Conservation (phyloP, 2,113 vertebrate genomes). For the Rhynchopsitta pachyrhyncha region DNA sequence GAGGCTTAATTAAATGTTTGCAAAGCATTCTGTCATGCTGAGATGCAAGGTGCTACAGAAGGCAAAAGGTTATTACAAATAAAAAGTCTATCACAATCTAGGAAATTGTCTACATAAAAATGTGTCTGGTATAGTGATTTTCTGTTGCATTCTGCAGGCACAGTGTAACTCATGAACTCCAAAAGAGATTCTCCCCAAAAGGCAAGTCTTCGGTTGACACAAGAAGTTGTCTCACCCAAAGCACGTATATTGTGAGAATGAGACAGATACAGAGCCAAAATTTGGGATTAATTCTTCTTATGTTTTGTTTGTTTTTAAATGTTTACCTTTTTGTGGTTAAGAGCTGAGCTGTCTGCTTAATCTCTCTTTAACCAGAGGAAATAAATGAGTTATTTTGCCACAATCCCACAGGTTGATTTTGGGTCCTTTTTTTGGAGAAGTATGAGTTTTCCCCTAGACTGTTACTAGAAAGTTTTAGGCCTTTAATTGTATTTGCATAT, state of each 20-base stretch:
- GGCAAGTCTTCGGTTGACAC: neutral
- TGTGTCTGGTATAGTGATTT: neutral
- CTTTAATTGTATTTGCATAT: neutral
- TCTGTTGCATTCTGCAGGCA: neutral
- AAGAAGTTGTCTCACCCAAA: neutral
- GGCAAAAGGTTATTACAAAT: neutral
- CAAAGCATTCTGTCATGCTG: neutral
- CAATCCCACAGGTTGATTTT: neutral
- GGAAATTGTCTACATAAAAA: neutral
- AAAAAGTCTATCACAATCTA: neutral
- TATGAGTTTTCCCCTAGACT: neutral
- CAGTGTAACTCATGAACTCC: neutral
- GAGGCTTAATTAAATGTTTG: constrained; percentile 35
- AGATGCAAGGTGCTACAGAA: neutral
- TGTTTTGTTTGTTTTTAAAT: neutral
- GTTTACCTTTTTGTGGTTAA: neutral
- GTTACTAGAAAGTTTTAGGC: neutral
- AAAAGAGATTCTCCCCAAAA: neutral
- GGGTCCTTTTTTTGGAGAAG: neutral
- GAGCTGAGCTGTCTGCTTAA: neutral
- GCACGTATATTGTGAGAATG: neutral
- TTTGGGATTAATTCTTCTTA: neutral
- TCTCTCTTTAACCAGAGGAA: neutral
- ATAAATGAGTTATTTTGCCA: neutral
- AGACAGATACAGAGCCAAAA: neutral